Evolutionary conservation across 2,113 vertebrate species (phyloP).

Genomic region (Leptocoma aspasia): DNA sequence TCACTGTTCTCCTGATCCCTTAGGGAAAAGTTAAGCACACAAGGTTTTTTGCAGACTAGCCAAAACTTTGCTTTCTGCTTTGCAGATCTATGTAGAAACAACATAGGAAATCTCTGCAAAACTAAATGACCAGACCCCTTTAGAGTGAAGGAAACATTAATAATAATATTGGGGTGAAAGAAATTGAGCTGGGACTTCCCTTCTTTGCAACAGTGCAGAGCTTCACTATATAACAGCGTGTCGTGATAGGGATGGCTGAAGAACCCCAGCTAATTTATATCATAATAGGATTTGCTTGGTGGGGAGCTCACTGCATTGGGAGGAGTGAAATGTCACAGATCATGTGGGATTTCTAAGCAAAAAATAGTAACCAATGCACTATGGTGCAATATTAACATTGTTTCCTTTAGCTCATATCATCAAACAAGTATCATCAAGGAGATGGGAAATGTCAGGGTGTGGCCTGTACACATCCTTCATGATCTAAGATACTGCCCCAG

Average conservation of each 20-base stretch:
- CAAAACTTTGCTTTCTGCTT: background rate
- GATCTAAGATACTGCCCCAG: background rate
- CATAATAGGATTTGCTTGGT: background rate
- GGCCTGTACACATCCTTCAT: background rate
- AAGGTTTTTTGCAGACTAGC: background rate
- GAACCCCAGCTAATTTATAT: background rate
- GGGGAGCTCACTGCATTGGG: background rate
- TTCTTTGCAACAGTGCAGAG: background rate
- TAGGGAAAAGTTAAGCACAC: background rate
- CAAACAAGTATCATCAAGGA: background rate
- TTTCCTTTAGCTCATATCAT: background rate
- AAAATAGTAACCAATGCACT: background rate
- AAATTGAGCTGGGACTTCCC: background rate
- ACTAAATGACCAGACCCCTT: background rate
- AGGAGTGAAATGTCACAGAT: slow-evolving; percentile 8
- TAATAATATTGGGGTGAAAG: background rate
- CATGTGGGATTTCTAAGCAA: background rate
- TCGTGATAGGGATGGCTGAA: background rate
- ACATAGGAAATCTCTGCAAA: background rate
- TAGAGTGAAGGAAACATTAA: background rate
- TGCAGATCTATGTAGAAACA: background rate
- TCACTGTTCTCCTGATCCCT: background rate
- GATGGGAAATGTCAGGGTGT: background rate
- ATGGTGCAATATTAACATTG: background rate
- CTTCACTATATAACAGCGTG: background rate